Conservation (phyloP, 1,140 invertebrate genomes). For the Aplysia californica region DNA sequence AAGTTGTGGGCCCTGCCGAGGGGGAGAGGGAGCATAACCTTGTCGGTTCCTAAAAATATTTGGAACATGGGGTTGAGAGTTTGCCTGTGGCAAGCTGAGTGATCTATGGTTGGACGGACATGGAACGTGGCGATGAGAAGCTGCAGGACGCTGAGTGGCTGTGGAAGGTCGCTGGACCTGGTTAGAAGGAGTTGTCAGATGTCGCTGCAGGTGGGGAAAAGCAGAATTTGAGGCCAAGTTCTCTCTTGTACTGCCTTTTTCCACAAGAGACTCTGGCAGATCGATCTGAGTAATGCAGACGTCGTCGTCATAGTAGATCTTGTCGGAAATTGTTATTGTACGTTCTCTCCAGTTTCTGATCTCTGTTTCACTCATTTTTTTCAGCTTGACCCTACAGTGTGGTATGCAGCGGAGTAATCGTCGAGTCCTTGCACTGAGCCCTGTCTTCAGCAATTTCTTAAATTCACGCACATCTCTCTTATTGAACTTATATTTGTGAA, state of each 20-base stretch:
- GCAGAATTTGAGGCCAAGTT: background rate
- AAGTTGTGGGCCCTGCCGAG: background rate
- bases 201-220: too few species aligned
- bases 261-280: conserved; percentile 27
- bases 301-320: conserved; percentile 36
- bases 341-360: conserved; percentile 41
- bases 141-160: background rate
- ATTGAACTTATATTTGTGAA: conserved; percentile 50
- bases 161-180: too few species aligned
- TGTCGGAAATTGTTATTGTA: conserved; percentile 22
- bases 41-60: conserved; percentile 20
- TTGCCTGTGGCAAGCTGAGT: background rate
- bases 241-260: background rate
- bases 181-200: too few species aligned
- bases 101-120: background rate
- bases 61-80: conserved; percentile 22
- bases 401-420: conserved; percentile 34
- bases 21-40: conserved; percentile 9
- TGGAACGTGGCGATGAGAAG: background rate
- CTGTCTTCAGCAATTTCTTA: conserved; percentile 41
- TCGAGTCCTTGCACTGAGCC: conserved; percentile 41
- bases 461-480: conserved; percentile 39
- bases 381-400: conserved; percentile 39
- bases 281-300: conserved; percentile 37
- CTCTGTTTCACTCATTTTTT: conserved; percentile 36